Percentiles rank a stretch among this genome's conserved stretches.
phyloP scores from a whole-genome alignment of 92 coral and sea anemone species.

The Palythoa grandis region DNA sequence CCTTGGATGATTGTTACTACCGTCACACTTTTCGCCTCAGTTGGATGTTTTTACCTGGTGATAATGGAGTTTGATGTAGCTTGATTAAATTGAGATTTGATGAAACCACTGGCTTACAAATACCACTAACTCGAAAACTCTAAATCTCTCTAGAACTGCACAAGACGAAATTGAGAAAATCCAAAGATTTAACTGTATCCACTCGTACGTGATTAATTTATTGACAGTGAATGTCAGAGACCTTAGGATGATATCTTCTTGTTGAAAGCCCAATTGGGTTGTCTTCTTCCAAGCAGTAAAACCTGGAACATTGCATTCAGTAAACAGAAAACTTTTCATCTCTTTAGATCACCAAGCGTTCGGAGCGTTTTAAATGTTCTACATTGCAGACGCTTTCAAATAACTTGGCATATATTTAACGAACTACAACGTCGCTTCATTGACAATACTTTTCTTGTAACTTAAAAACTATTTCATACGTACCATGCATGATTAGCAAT shows the following conservation, averaged over 20 bases:
- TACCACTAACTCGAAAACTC: not conserved
- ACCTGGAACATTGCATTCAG: too few species aligned
- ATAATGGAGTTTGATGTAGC: too few species aligned
- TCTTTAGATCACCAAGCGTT: too few species aligned
- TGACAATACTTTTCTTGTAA: not conserved
- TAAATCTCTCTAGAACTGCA: conserved; percentile 1
- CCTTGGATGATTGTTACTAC: too few species aligned
- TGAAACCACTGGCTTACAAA: not conserved
- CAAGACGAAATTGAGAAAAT: conserved; percentile 37
- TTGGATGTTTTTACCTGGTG: too few species aligned
- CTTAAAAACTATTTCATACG: not conserved
- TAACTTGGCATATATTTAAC: too few species aligned
- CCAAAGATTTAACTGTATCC: conserved; percentile 33
- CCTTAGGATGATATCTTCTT: not conserved
- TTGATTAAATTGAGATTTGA: not conserved
- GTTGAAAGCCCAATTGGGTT: too few species aligned
- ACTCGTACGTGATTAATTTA: not conserved
- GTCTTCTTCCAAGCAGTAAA: too few species aligned
- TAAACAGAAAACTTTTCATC: too few species aligned
- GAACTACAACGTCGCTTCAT: not conserved
- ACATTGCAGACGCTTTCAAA: too few species aligned
- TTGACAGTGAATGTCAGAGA: not conserved
- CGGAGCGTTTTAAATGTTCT: too few species aligned
- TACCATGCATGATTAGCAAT: not conserved
- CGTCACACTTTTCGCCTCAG: too few species aligned